Conservation (phyloP, 2,888 invertebrate genomes). For the Tolmerus cingulatus region DNA sequence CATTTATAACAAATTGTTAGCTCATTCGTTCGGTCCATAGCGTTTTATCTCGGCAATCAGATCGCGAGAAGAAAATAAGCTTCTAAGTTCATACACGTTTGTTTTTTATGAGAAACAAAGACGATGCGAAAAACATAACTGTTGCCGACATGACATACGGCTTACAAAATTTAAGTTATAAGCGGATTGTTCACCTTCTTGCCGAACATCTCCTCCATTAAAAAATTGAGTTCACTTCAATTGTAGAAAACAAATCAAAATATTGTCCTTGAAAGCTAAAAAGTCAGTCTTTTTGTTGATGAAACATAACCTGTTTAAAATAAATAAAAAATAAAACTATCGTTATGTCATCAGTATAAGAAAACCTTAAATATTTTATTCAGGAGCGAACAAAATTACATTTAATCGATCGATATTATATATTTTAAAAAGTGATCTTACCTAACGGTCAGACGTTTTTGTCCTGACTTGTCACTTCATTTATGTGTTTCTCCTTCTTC, state of each 20-base stretch:
- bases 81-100: background rate
- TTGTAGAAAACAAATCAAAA: slow-evolving; percentile 52
- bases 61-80: background rate
- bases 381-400: background rate
- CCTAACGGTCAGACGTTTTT: slow-evolving; percentile 62
- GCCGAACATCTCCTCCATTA: background rate
- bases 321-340: slow-evolving; percentile 7
- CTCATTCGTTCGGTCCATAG: slow-evolving; percentile 41
- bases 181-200: background rate
- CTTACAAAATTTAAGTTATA: background rate
- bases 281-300: slow-evolving; percentile 63
- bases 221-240: slow-evolving; percentile 22
- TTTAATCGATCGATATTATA: background rate
- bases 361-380: background rate
- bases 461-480: slow-evolving; percentile 62
- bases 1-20: slow-evolving; percentile 28
- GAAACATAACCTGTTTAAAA: slow-evolving; percentile 52
- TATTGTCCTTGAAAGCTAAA: slow-evolving; percentile 65
- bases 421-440: slow-evolving; percentile 51
- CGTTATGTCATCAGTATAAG: background rate
- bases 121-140: background rate
- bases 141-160: background rate
- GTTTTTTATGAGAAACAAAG: background rate
- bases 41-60: slow-evolving; percentile 12
- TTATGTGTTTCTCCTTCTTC: slow-evolving; percentile 61